Evolutionary conservation across 2,888 invertebrate species (phyloP).

Genomic region (Boloria selene): DNA sequence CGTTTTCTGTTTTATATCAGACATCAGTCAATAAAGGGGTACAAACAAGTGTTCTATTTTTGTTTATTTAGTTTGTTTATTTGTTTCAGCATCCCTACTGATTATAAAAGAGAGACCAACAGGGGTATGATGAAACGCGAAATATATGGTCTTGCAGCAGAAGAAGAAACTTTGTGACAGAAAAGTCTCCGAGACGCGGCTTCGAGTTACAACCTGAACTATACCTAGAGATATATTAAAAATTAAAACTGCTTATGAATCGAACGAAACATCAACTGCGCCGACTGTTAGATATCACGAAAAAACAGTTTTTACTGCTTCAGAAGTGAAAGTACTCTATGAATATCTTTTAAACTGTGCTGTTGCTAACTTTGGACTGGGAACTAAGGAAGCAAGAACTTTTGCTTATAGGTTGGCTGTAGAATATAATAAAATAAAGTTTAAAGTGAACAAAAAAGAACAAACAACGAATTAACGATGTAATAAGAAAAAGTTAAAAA

Average conservation of each 20-base stretch:
- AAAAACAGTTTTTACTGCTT: conserved; percentile 34
- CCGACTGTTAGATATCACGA: conserved; percentile 33
- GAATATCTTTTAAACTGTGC: conserved; percentile 33
- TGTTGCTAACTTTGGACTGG: conserved; percentile 32
- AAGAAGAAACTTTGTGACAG: too few relatives aligned
- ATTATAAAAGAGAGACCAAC: conserved; percentile 37
- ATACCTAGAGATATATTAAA: too few relatives aligned
- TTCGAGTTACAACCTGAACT: too few relatives aligned
- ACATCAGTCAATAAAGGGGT: not conserved
- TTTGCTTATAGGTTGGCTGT: conserved; percentile 37
- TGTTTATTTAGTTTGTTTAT: too few relatives aligned
- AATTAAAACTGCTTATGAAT: too few relatives aligned
- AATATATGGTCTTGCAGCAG: conserved; percentile 39
- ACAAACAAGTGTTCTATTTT: conserved; percentile 14
- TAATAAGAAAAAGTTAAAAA: too few relatives aligned
- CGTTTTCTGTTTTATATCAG: conserved; percentile 25
- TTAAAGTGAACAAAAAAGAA: too few relatives aligned
- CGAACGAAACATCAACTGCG: conserved; percentile 27
- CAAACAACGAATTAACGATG: too few relatives aligned
- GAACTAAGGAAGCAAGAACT: conserved; percentile 33
- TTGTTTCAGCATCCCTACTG: conserved; percentile 35
- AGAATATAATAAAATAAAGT: too few relatives aligned
- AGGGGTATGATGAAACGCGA: conserved; percentile 39
- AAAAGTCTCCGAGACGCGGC: too few relatives aligned
- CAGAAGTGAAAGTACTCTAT: conserved; percentile 29